phyloP scores from a whole-genome alignment of 1,140 invertebrate species.

The Pseudobourletiella spinata region DNA sequence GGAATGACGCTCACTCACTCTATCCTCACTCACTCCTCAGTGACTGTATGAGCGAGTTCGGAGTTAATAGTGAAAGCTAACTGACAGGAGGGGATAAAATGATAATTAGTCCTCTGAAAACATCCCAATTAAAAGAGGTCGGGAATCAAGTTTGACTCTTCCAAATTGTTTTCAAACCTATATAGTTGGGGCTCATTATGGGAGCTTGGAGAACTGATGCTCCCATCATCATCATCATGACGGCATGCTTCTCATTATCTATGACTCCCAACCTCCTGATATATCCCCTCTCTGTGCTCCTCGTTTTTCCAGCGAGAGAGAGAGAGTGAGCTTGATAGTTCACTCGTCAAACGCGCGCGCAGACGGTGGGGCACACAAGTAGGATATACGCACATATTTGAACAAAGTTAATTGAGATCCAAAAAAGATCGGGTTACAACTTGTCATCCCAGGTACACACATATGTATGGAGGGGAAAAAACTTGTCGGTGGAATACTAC shows the following conservation, averaged over 20 bases:
- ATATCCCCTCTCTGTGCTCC: background rate
- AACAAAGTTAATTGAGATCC: background rate
- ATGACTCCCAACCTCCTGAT: background rate
- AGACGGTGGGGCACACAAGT: background rate
- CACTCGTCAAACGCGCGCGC: no score
- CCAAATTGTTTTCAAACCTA: background rate
- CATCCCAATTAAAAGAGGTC: background rate
- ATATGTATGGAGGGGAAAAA: background rate
- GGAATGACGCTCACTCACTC: no score
- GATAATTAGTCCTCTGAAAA: background rate
- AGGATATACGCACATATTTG: background rate
- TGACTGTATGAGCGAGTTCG: background rate
- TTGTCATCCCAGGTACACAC: background rate
- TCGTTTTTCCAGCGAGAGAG: background rate
- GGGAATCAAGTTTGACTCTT: slow-evolving; percentile 2
- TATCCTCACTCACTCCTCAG: no score
- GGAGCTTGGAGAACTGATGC: no score
- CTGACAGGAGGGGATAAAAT: background rate
- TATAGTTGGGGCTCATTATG: background rate
- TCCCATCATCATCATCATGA: background rate
- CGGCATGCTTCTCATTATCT: background rate
- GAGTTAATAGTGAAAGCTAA: background rate
- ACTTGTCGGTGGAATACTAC: background rate
- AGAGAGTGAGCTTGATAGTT: background rate
- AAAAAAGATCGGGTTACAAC: background rate